Percentiles rank a stretch among this genome's conserved stretches.
Conservation (phyloP, 2,888 invertebrate genomes). For the Polydesmus complanatus region DNA sequence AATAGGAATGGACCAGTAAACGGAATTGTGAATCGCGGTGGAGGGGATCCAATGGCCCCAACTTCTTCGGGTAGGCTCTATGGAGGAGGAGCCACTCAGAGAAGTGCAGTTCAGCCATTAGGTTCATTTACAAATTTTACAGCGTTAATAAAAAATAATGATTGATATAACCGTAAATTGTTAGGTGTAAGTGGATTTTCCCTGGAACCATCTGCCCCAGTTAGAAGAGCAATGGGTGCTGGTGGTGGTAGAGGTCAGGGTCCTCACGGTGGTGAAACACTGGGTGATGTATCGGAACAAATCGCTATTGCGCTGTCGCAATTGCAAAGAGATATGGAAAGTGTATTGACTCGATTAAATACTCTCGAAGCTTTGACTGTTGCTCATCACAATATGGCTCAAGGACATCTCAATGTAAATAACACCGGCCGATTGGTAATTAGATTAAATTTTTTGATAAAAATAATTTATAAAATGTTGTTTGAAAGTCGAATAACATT, state of each 20-base stretch:
- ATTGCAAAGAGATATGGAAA: conserved; percentile 19
- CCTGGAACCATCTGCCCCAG: not conserved
- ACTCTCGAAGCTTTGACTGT: conserved; percentile 18
- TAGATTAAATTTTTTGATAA: too few relatives aligned
- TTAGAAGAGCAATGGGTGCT: conserved; percentile 6
- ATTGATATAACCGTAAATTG: not conserved
- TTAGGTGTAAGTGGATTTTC: not conserved
- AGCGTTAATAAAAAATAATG: not conserved
- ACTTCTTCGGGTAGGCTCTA: not conserved
- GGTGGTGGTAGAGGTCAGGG: conserved; percentile 11
- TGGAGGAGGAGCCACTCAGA: not conserved
- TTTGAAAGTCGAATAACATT: too few relatives aligned
- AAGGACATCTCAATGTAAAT: conserved; percentile 11
- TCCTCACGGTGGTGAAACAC: not conserved
- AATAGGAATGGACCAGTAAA: conserved; percentile 5
- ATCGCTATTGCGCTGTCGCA: conserved; percentile 17
- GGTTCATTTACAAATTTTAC: not conserved
- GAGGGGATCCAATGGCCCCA: conserved; percentile 11
- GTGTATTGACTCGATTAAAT: conserved; percentile 17
- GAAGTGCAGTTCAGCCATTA: too few relatives aligned
- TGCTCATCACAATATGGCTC: conserved; percentile 18
- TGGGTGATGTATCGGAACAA: conserved; percentile 17
- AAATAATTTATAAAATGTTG: too few relatives aligned
- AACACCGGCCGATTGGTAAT: not conserved
- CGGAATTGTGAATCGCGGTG: conserved; percentile 5